Evolutionary conservation across 2,797 vertebrate species (phyloP).

Genomic region (Sylvia borin): DNA sequence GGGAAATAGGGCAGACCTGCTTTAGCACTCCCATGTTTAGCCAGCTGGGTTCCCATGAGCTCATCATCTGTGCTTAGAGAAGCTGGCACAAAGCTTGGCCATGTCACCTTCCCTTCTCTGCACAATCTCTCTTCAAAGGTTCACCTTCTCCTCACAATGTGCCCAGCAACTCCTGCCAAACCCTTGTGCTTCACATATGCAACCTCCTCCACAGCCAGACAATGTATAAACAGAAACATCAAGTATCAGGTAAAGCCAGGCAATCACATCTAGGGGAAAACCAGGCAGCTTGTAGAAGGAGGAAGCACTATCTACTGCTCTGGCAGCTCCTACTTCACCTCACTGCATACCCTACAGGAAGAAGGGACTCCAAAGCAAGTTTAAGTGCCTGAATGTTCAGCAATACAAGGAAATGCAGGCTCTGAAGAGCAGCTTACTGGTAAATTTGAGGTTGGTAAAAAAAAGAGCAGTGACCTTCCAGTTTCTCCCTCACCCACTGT

Average conservation of each 20-base stretch:
- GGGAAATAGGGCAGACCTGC: background rate
- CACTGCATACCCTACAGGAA: background rate
- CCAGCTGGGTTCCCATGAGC: background rate
- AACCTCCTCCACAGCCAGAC: conserved; percentile 11
- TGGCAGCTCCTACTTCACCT: background rate
- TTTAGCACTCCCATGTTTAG: conserved; percentile 14
- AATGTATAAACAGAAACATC: background rate
- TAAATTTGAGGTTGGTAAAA: background rate
- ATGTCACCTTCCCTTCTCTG: background rate
- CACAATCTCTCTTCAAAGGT: background rate
- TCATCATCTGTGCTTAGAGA: background rate
- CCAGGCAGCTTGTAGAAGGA: background rate
- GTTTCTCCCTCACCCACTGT: background rate
- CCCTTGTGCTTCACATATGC: background rate
- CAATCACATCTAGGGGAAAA: conserved; percentile 3
- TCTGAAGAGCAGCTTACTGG: background rate
- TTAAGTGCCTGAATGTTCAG: background rate
- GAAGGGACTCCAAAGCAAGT: background rate
- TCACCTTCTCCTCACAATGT: background rate
- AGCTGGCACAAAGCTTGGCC: background rate
- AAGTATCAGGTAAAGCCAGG: background rate
- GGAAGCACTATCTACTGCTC: background rate
- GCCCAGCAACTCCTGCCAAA: background rate
- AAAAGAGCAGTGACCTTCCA: background rate
- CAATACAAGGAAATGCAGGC: background rate